Conservation (phyloP, 1,140 invertebrate genomes). For the Anadara kagoshimensis region DNA sequence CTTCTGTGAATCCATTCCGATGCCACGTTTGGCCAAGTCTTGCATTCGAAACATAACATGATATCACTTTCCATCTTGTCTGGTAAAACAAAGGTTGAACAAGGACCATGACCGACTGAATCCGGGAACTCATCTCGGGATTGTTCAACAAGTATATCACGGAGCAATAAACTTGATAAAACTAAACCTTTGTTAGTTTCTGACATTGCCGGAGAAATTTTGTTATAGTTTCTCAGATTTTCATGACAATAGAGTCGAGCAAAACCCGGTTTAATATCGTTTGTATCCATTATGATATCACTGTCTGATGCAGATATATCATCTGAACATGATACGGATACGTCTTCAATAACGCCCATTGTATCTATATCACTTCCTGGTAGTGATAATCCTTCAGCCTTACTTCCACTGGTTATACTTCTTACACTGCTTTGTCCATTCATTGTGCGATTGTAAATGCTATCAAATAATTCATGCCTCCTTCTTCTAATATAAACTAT, state of each 20-base stretch:
- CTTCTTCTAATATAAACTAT: no score
- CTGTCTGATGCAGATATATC: neutral
- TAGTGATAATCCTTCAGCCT: neutral
- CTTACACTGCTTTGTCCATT: no score
- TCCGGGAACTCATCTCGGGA: neutral
- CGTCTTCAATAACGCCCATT: neutral
- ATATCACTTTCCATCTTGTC: no score
- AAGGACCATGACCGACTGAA: conserved; percentile 3
- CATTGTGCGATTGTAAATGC: no score
- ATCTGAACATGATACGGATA: neutral
- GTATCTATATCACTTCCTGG: neutral
- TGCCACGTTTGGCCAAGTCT: no score
- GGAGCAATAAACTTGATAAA: neutral
- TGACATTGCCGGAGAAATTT: neutral
- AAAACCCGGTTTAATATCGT: no score
- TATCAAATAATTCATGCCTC: no score
- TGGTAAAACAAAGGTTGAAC: no score
- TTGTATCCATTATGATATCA: no score
- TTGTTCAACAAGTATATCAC: neutral
- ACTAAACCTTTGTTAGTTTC: neutral
- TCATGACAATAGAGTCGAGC: neutral
- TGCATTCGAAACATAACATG: no score
- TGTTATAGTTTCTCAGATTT: neutral
- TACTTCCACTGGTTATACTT: conserved; percentile 18
- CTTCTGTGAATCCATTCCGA: no score